Evolutionary conservation across 2,888 invertebrate genomes (phyloP).

Genomic region (Lasioglossum calceatum): DNA sequence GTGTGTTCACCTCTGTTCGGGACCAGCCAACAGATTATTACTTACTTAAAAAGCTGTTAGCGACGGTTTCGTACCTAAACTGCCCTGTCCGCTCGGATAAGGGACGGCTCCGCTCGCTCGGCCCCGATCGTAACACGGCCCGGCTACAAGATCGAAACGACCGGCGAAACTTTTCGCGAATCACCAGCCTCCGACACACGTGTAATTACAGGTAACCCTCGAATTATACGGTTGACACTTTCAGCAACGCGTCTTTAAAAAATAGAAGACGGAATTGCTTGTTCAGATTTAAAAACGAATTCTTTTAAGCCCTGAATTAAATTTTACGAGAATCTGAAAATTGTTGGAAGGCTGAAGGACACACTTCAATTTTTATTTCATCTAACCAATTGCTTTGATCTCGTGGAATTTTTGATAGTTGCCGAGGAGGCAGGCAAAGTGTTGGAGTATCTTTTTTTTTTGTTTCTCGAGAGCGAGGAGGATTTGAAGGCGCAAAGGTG

Average conservation of each 20-base stretch:
- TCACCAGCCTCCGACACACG: constrained; percentile 23
- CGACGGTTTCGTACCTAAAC: constrained; percentile 72
- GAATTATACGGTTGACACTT: not conserved
- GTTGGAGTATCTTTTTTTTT: not conserved
- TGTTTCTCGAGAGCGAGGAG: not conserved
- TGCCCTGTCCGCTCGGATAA: constrained; percentile 67
- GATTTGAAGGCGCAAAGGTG: constrained; percentile 4
- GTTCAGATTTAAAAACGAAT: not conserved
- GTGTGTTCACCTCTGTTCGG: constrained; percentile 78
- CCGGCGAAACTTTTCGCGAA: constrained; percentile 12
- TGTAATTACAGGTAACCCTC: constrained; percentile 22
- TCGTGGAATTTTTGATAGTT: not conserved
- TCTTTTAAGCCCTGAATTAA: not conserved
- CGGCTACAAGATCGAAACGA: constrained; percentile 37
- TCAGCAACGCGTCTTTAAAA: not conserved
- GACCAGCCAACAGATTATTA: constrained; percentile 79
- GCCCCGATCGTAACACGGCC: constrained; percentile 28
- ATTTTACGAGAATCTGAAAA: not conserved
- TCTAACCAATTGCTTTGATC: not conserved
- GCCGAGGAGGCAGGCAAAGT: not conserved
- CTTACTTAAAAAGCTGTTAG: constrained; percentile 80
- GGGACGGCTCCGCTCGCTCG: constrained; percentile 29
- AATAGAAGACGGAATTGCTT: not conserved
- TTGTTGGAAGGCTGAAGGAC: too few relatives aligned
- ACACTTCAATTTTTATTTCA: not conserved